Conservation (phyloP, 2,797 vertebrate genomes). For the Typhlichthys eigenmanni region DNA sequence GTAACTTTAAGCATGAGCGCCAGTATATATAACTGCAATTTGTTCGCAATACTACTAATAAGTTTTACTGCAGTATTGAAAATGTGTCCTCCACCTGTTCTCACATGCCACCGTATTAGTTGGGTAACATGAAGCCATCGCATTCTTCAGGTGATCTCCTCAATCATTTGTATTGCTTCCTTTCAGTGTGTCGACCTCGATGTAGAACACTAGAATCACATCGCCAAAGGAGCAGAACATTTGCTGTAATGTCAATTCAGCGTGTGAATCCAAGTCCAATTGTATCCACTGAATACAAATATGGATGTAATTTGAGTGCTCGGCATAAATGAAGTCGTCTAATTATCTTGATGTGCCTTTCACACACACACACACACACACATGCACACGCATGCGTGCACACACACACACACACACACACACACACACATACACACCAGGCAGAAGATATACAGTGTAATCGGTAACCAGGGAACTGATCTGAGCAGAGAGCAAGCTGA, state of each 20-base stretch:
- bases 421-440: slow-evolving; percentile 34
- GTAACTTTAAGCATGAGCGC: no score
- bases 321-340: no score
- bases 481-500: slow-evolving; percentile 49
- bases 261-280: slow-evolving; percentile 2
- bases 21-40: no score
- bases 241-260: slow-evolving; percentile 3
- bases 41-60: no score
- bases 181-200: not conserved
- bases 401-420: not conserved
- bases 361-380: not conserved
- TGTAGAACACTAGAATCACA: slow-evolving; percentile 10
- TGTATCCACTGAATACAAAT: no score
- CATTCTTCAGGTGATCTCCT: not conserved
- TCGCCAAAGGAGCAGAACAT: slow-evolving; percentile 16
- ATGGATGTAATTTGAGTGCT: no score
- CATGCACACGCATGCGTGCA: not conserved
- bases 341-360: not conserved
- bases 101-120: no score
- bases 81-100: no score
- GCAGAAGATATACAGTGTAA: slow-evolving; percentile 63
- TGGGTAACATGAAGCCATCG: no score
- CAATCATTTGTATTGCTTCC: not conserved
- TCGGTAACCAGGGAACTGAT: slow-evolving; percentile 54
- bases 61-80: no score